Evolutionary conservation across 2,113 vertebrate species (phyloP).

Genomic region (Dicerorhinus sumatrensis): DNA sequence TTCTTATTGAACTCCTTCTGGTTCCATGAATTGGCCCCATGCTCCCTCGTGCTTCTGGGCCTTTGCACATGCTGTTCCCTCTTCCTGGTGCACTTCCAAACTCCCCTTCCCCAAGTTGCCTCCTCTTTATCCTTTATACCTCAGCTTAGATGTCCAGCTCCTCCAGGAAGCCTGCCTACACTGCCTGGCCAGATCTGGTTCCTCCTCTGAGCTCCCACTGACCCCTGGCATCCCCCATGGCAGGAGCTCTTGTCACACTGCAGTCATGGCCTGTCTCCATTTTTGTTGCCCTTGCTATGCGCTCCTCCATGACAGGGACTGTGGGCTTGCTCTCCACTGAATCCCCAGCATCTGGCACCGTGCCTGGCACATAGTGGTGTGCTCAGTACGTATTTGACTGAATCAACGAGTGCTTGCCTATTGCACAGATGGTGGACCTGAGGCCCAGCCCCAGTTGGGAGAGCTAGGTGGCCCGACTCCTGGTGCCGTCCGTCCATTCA

Average conservation of each 20-base stretch:
- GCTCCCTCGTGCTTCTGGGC: neutral
- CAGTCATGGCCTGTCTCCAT: neutral
- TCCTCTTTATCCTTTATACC: neutral
- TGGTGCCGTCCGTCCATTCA: neutral
- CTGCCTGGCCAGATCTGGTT: neutral
- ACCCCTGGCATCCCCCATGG: neutral
- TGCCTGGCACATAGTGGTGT: neutral
- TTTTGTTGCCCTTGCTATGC: neutral
- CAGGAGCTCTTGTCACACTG: neutral
- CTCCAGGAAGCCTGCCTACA: neutral
- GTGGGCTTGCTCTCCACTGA: neutral
- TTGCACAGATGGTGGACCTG: neutral
- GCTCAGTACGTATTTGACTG: neutral
- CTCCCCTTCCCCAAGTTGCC: neutral
- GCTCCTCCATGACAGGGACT: neutral
- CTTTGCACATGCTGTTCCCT: neutral
- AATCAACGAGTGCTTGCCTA: neutral
- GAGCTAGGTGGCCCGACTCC: neutral
- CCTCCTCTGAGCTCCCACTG: neutral
- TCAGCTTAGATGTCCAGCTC: neutral
- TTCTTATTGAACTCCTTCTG: neutral
- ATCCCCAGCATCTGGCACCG: neutral
- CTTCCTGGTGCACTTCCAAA: neutral
- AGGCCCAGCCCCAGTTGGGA: neutral
- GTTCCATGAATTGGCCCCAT: accelerated